Evolutionary conservation across 1,140 invertebrate genomes (phyloP).

Genomic region (Akabosia matsudoensis): DNA sequence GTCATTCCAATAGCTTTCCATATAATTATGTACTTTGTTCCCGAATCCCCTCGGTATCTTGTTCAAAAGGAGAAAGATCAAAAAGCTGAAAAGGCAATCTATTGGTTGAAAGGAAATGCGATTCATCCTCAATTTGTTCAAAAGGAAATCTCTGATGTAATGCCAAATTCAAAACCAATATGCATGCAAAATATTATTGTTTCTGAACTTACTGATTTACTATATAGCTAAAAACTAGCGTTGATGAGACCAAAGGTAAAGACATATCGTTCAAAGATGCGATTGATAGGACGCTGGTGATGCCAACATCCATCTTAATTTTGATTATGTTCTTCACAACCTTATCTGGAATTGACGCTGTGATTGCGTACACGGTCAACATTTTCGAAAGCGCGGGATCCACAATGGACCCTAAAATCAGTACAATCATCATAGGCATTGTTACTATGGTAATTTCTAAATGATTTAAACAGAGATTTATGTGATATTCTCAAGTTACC

Average conservation of each 20-base stretch:
- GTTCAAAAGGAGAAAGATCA: slow-evolving; percentile 61
- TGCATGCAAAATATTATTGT: background rate
- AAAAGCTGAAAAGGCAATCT: slow-evolving; percentile 62
- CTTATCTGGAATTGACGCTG: slow-evolving; percentile 51
- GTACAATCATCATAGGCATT: slow-evolving; percentile 56
- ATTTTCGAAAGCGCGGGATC: slow-evolving; percentile 53
- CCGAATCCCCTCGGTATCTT: slow-evolving; percentile 70
- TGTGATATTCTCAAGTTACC: slow-evolving; percentile 56
- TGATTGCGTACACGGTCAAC: slow-evolving; percentile 55
- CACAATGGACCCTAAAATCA: slow-evolving; percentile 47
- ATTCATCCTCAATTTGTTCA: slow-evolving; percentile 28
- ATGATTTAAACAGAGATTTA: slow-evolving; percentile 52
- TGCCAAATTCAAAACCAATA: no score
- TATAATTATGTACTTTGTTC: slow-evolving; percentile 67
- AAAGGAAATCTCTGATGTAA: slow-evolving; percentile 29
- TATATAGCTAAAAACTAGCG: background rate
- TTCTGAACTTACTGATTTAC: background rate
- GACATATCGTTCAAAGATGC: slow-evolving; percentile 9
- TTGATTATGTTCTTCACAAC: slow-evolving; percentile 75
- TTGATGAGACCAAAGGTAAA: background rate
- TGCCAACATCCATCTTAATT: slow-evolving; percentile 68
- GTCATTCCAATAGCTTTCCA: slow-evolving; percentile 61
- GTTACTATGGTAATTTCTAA: slow-evolving; percentile 53
- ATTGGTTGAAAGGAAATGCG: slow-evolving; percentile 60
- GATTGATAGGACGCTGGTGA: slow-evolving; percentile 47